Conservation (phyloP, 2,797 vertebrate species). For the Pangasius macronema region DNA sequence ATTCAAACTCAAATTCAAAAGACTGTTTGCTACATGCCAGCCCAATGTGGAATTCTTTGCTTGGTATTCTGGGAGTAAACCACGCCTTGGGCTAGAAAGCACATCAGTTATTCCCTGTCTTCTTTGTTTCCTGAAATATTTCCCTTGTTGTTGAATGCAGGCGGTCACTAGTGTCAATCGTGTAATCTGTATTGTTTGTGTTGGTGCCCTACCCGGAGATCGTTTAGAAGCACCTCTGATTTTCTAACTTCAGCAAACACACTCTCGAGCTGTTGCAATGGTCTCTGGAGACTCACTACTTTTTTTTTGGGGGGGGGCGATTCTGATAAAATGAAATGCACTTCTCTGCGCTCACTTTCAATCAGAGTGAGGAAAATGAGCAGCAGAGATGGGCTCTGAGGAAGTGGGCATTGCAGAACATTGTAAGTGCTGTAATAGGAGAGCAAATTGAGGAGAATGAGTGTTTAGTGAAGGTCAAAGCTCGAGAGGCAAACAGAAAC, state of each 20-base stretch:
- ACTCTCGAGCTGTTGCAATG: constrained; percentile 1
- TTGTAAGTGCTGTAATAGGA: constrained; percentile 55
- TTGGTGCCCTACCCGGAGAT: background rate
- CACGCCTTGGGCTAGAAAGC: background rate
- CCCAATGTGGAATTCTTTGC: background rate
- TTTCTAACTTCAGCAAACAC: constrained; percentile 18
- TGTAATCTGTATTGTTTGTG: constrained; percentile 17
- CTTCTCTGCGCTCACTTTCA: constrained; percentile 42
- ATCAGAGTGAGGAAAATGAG: constrained; percentile 50
- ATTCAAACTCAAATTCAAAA: constrained; percentile 10
- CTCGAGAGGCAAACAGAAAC: constrained; percentile 49
- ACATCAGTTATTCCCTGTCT: background rate
- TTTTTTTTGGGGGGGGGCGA: background rate
- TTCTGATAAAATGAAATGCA: constrained; percentile 43
- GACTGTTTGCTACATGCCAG: background rate
- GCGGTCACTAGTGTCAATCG: constrained; percentile 20
- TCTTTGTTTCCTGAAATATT: constrained; percentile 26
- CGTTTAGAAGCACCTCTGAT: background rate
- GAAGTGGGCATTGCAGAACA: constrained; percentile 51
- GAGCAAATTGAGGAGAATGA: constrained; percentile 56
- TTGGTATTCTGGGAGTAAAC: background rate
- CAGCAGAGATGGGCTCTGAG: constrained; percentile 45
- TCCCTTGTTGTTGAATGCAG: constrained; percentile 25
- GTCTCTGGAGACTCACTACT: background rate
- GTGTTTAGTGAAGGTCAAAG: constrained; percentile 58